phyloP scores from a whole-genome alignment of 2,113 vertebrate genomes.

The Circaetus gallicus region DNA sequence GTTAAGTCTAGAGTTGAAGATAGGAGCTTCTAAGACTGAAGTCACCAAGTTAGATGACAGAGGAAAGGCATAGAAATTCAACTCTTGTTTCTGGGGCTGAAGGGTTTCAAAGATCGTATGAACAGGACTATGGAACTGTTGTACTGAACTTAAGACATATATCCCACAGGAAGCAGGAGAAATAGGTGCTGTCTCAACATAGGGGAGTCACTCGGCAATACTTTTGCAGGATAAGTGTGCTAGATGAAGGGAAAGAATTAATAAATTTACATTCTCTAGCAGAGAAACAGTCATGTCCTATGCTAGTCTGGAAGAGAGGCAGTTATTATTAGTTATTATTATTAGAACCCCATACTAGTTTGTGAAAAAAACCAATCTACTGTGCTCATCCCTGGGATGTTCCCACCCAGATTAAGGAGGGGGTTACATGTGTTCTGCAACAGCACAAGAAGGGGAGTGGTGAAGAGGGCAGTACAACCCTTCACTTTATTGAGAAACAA shows the following conservation, averaged over 20 bases:
- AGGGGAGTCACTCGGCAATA: not conserved
- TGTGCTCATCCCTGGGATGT: not conserved
- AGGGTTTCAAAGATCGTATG: not conserved
- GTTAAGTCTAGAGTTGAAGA: not conserved
- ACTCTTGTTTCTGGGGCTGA: not conserved
- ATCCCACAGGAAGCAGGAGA: not conserved
- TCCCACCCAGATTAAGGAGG: not conserved
- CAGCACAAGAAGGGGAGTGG: not conserved
- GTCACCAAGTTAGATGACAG: not conserved
- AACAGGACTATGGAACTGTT: fast-evolving
- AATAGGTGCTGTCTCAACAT: not conserved
- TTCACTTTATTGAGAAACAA: not conserved
- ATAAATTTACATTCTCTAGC: not conserved
- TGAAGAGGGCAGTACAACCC: not conserved
- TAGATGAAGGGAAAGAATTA: not conserved
- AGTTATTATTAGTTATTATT: not conserved
- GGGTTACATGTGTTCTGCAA: not conserved
- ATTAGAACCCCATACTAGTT: not conserved
- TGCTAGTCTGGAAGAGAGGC: not conserved
- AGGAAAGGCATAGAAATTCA: not conserved
- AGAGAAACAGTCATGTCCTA: not conserved
- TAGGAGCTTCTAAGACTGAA: not conserved
- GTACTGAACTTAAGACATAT: not conserved
- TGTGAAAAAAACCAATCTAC: not conserved
- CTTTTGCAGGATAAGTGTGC: not conserved